Evolutionary conservation across 2,888 invertebrate genomes (phyloP), one percentile per base, ranked within the genome.

Genomic region (Temnothorax ravouxi): DNA sequence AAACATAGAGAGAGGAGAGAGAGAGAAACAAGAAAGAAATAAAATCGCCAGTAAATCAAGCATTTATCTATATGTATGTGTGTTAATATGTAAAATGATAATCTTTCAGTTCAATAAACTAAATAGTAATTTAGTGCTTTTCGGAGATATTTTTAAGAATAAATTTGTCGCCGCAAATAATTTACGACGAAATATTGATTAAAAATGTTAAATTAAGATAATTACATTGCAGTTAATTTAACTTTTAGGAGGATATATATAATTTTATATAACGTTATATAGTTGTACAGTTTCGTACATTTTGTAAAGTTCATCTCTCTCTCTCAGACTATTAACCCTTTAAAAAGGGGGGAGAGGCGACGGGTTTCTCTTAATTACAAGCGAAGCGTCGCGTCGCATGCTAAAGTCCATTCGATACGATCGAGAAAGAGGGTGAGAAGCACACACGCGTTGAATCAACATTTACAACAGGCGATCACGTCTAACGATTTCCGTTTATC

Each of bases 381-480:
- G 21, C 54, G 41, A 44, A 54, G 34, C 21, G 25, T 52, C 44
- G 34, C 21, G 25, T 52, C 44, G 44, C 29, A n/a, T 15, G 47
- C 56, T 41, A 69, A 77, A 77, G 69, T 77, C 25, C 15, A 41
- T 29, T 54, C 25, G 38, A 38, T 34, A 8, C 64, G 21, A 18
- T 13, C 56, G 56, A 13, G 3, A 25, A 52, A 66, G 52, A 67
- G 41, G n/a, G n/a, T 41, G 29, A 41, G 66, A 41, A 25, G 38
- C 13, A 21, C 18, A 21, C 18, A 18, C 8, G 38, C 25, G 44
- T 56, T 56, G 69, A n/a, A 66, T 77, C 69, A 69, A 77, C 69
- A 59, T 79, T 77, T 69, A 56, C 59, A 29, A 29, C 38, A 56
- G 25, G 56, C 38, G 79, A 80, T 80, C 47, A 44, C 69, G 56